A percentile compares a stretch with the other conserved stretches of the same genome.
Conservation (phyloP, 2,113 vertebrate genomes). For the Acinonyx jubatus region DNA sequence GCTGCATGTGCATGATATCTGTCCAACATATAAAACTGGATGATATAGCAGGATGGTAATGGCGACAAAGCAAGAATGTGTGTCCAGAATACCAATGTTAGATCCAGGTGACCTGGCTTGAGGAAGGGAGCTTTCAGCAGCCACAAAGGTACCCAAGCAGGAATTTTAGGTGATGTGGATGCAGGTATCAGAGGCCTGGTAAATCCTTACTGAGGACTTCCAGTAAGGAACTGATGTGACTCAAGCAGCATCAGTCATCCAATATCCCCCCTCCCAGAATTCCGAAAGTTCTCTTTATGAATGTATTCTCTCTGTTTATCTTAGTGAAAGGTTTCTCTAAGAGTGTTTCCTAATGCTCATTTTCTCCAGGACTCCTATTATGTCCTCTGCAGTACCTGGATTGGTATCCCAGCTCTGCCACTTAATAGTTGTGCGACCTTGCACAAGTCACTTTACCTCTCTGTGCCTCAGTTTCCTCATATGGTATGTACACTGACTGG, state of each 20-base stretch:
- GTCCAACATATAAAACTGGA: neutral
- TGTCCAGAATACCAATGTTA: neutral
- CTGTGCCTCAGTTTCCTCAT: slow-evolving; percentile 19
- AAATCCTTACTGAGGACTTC: neutral
- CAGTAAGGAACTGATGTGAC: neutral
- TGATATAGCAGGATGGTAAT: neutral
- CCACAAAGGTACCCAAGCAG: neutral
- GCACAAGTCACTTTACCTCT: neutral
- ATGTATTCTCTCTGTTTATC: neutral
- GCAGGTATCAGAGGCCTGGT: neutral
- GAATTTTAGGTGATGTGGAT: neutral
- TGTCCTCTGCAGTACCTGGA: neutral
- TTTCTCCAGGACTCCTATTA: neutral
- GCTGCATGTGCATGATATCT: neutral
- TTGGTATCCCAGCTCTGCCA: neutral
- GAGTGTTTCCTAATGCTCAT: neutral
- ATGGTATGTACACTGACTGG: neutral
- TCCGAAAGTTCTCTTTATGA: neutral
- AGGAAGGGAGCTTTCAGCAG: neutral
- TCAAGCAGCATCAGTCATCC: neutral
- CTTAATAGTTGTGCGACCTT: neutral
- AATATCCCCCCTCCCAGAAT: neutral
- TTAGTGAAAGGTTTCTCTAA: neutral
- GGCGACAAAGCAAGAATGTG: neutral
- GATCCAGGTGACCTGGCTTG: neutral